These are phyloP conservation scores for Seira ritae DNA, from an alignment of 2,888 invertebrate genomes.

Conservation along the genomic window DNA sequence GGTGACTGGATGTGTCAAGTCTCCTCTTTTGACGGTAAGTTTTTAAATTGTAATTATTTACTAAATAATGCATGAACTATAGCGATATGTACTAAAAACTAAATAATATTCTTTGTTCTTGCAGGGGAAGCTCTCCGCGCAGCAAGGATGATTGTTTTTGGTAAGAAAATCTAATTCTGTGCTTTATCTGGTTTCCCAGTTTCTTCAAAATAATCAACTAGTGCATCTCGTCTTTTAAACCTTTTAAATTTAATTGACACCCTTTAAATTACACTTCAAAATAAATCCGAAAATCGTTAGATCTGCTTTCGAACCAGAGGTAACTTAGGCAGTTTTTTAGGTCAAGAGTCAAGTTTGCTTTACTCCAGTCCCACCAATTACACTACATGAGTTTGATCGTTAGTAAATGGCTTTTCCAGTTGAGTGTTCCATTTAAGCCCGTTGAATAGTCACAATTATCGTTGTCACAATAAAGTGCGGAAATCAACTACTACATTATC, in stretches of 20 bases:
- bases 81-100: slow-evolving; percentile 17
- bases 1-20: slow-evolving; percentile 70
- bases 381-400: no score
- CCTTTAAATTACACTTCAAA: background rate
- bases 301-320: no score
- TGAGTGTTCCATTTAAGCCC: background rate
- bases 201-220: background rate
- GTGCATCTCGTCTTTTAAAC: background rate
- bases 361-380: no score
- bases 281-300: no score
- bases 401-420: background rate
- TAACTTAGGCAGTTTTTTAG: no score
- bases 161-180: slow-evolving; percentile 54
- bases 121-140: slow-evolving; percentile 68
- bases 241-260: background rate
- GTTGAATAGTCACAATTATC: background rate
- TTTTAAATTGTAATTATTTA: background rate
- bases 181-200: no score
- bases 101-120: background rate
- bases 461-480: background rate
- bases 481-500: background rate
- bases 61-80: background rate
- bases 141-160: slow-evolving; percentile 71
- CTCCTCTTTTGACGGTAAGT: slow-evolving; percentile 68
- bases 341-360: no score